phyloP scores from a whole-genome alignment of 2,797 vertebrate species.

The Macroramphosus scolopax region DNA sequence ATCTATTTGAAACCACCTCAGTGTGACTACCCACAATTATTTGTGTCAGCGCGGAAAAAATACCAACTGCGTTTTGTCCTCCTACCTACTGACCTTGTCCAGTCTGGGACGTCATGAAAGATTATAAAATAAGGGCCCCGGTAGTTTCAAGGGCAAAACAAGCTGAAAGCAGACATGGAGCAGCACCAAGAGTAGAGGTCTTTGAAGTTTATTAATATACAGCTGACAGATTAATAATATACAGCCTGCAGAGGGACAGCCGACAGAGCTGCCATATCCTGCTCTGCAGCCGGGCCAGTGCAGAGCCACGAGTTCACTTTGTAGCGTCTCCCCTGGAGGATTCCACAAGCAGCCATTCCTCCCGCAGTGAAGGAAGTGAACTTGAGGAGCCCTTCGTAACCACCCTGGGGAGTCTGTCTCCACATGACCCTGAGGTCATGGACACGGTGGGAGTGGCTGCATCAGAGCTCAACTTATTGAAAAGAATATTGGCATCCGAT shows the following conservation, averaged over 20 bases:
- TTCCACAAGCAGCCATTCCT: constrained; percentile 48
- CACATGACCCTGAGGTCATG: constrained; percentile 34
- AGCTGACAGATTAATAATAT: constrained; percentile 46
- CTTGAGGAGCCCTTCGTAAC: constrained; percentile 57
- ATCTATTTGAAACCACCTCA: constrained; percentile 16
- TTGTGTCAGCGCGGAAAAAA: constrained; percentile 25
- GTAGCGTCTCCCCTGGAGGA: constrained; percentile 48
- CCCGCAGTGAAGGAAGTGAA: constrained; percentile 59
- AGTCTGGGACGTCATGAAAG: constrained; percentile 22
- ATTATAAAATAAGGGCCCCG: constrained; percentile 39
- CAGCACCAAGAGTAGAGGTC: constrained; percentile 3
- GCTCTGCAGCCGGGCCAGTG: constrained; percentile 30
- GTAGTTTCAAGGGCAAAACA: constrained; percentile 49
- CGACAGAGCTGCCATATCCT: constrained; percentile 37
- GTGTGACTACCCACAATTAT: constrained; percentile 6
- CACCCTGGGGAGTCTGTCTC: constrained; percentile 40
- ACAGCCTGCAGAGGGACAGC: constrained; percentile 40
- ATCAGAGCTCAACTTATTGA: constrained; percentile 11
- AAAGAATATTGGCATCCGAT: constrained; percentile 10
- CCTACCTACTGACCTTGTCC: constrained; percentile 29
- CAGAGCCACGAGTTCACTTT: constrained; percentile 53
- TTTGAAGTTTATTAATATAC: constrained; percentile 53
- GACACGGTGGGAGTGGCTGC: constrained; percentile 14
- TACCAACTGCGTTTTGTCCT: constrained; percentile 20
- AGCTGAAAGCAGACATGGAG: constrained; percentile 27